Evolutionary conservation across 2,888 invertebrate genomes (phyloP), one percentile per base, ranked within the genome.

Genomic region (Achlya flavicornis): DNA sequence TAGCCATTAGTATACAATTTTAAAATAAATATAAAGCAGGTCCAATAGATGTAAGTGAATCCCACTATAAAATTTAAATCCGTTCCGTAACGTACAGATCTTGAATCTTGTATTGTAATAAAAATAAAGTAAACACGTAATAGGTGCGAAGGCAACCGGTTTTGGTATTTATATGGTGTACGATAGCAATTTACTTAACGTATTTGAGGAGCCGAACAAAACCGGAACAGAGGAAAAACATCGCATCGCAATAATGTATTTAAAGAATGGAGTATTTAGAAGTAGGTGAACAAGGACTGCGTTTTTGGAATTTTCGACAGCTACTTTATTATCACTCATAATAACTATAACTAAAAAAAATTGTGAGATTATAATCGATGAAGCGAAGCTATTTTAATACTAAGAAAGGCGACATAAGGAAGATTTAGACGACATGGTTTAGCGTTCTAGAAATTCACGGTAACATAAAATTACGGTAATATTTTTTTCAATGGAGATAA

Each of bases 161-260:
- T 26, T 26, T 7, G 4, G n/a, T 12, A 53, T 53, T 53, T 19
- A 19, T 53, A 16, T 16, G 16, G 7, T 53, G 19, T 53, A 26
- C 43, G 2, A 41, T 19, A 10, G 1, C 10, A 10, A 58, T 58
- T 58, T 58, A 3, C 16, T 58, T 58, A 58, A 16, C 59, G 41
- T 59, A 59, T 59, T 59, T 41, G 41, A 59, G 59, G 19, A 59
- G 59, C 19, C 60, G 60, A 19, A 41, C 19, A 43, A 41, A 60
- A 41, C 60, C 43, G 60, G 60, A 41, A 60, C 41, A 26, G 43
- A 16, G 41, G 12, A 26, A 41, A 60, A 41, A 26, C 38, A 12
- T 53, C 53, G 53, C 19, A 43, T 43, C 26, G 26, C 26, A 26
- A 26, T 26, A 32, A 59, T 41, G 60, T 41, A 41, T 59, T 59